These are phyloP conservation scores for Rhodeus uyekii DNA, from an alignment of 2,797 vertebrate genomes.

Conservation along the genomic window DNA sequence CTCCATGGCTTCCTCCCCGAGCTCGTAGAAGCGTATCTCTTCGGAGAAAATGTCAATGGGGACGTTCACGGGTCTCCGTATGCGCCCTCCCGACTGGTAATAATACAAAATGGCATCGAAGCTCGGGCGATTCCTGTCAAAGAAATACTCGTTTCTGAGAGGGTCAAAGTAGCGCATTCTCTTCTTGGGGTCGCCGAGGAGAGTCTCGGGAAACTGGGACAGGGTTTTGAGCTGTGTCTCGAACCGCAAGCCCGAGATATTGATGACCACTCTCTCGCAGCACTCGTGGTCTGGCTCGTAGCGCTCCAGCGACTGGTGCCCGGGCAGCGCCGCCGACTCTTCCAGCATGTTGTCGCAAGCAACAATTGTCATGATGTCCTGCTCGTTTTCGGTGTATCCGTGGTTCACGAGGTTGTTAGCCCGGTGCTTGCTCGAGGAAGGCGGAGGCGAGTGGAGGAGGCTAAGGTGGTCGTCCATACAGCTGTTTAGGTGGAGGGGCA, in stretches of 20 bases:
- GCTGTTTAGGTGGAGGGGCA: slow-evolving; percentile 70
- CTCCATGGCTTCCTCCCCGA: slow-evolving; percentile 98
- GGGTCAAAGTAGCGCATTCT: slow-evolving; percentile 98
- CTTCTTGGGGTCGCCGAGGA: slow-evolving; percentile 95
- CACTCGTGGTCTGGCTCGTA: slow-evolving; percentile 89
- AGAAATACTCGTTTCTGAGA: slow-evolving; percentile 98
- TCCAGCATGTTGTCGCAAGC: slow-evolving; percentile 89
- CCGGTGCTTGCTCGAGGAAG: slow-evolving; percentile 76
- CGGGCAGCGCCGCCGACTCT: slow-evolving; percentile 81
- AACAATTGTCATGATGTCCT: slow-evolving; percentile 90
- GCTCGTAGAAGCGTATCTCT: slow-evolving; percentile 97
- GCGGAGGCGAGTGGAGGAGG: slow-evolving; percentile 89
- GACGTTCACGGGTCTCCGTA: slow-evolving; percentile 94
- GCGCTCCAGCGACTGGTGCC: slow-evolving; percentile 79
- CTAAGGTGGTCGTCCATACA: slow-evolving; percentile 92
- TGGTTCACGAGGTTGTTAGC: slow-evolving; percentile 83
- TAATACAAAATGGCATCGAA: slow-evolving; percentile 99
- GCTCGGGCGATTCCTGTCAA: slow-evolving; percentile 96
- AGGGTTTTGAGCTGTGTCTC: slow-evolving; percentile 98
- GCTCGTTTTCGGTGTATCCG: slow-evolving; percentile 83
- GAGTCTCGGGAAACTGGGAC: slow-evolving; percentile 94
- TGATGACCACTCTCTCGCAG: slow-evolving; percentile 97
- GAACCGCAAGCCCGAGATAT: slow-evolving; percentile 95
- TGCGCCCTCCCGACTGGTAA: slow-evolving; percentile 95
- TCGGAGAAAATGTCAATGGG: slow-evolving; percentile 98